These are phyloP conservation scores for Oceanites oceanicus DNA, from an alignment of 2,113 vertebrate species.

Conservation along the genomic window DNA sequence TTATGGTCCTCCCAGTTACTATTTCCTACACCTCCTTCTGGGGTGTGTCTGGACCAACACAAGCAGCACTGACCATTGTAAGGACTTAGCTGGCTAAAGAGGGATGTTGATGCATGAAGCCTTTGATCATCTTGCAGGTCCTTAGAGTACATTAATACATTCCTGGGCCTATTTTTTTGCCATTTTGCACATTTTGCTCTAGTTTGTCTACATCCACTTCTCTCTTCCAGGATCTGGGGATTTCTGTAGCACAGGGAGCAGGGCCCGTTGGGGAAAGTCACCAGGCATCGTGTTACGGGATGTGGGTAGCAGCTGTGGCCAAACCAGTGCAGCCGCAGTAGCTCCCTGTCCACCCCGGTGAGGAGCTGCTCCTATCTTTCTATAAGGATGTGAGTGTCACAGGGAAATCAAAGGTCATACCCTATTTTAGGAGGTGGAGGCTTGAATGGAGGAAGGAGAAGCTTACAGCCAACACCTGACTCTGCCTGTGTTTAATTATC, in stretches of 20 bases:
- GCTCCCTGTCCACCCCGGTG: background rate
- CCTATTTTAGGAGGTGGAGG: conserved; percentile 31
- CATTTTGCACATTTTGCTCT: background rate
- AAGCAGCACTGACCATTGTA: background rate
- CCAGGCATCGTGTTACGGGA: background rate
- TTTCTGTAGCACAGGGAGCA: background rate
- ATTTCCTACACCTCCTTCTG: background rate
- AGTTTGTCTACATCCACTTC: background rate
- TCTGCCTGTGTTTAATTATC: conserved; percentile 8
- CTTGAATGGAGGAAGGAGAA: conserved; percentile 34
- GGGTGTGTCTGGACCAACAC: background rate
- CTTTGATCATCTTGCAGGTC: background rate
- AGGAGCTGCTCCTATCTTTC: background rate
- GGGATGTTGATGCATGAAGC: background rate
- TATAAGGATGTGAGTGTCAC: background rate
- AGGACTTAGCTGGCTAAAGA: background rate
- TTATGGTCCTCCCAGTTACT: background rate
- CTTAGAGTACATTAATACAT: background rate
- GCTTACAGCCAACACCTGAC: conserved; percentile 33
- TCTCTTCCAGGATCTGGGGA: background rate
- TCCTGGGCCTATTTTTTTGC: background rate
- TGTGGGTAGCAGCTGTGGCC: background rate
- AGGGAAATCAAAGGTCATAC: conserved; percentile 19
- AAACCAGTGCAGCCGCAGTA: background rate
- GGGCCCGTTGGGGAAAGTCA: background rate